A percentile compares a stretch with the other conserved stretches of the same genome.
These are phyloP conservation scores for Tinea semifulvella DNA, from an alignment of 2,888 invertebrate genomes.

Conservation along the genomic window DNA sequence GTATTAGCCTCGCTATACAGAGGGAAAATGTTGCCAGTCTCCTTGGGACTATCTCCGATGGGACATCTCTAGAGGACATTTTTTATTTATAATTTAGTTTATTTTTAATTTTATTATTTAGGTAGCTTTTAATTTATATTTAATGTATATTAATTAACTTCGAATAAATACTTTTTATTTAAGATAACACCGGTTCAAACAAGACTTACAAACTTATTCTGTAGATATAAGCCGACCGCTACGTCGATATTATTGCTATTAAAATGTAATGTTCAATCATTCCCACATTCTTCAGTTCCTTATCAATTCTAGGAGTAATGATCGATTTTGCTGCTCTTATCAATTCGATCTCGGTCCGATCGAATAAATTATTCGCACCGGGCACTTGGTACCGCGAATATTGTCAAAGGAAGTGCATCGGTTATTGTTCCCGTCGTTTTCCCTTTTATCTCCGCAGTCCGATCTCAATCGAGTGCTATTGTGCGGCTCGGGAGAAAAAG, in stretches of 20 bases:
- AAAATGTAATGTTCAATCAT: slow-evolving; percentile 2
- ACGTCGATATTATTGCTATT: background rate
- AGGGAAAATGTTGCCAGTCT: too few relatives aligned
- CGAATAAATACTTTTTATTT: too few relatives aligned
- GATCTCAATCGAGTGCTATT: slow-evolving; percentile 30
- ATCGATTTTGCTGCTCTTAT: slow-evolving; percentile 50
- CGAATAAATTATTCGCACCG: slow-evolving; percentile 42
- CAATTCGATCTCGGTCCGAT: slow-evolving; percentile 41
- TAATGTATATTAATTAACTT: too few relatives aligned
- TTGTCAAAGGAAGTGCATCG: slow-evolving; percentile 62
- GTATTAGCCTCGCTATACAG: too few relatives aligned
- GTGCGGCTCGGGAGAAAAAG: slow-evolving; percentile 1
- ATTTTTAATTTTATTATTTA: too few relatives aligned
- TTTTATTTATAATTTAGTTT: too few relatives aligned
- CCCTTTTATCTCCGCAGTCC: slow-evolving; percentile 41
- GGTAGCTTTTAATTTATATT: too few relatives aligned
- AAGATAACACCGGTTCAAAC: too few relatives aligned
- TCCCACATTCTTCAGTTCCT: slow-evolving; percentile 22
- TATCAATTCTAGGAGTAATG: slow-evolving; percentile 51
- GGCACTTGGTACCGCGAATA: slow-evolving; percentile 30
- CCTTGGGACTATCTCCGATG: too few relatives aligned
- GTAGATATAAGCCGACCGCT: too few relatives aligned
- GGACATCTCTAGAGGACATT: too few relatives aligned
- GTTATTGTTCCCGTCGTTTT: slow-evolving; percentile 57
- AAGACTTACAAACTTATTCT: too few relatives aligned